A percentile compares a stretch with the other conserved stretches of the same genome.
phyloP scores from a whole-genome alignment of 2,113 vertebrate genomes.

The Suncus etruscus region DNA sequence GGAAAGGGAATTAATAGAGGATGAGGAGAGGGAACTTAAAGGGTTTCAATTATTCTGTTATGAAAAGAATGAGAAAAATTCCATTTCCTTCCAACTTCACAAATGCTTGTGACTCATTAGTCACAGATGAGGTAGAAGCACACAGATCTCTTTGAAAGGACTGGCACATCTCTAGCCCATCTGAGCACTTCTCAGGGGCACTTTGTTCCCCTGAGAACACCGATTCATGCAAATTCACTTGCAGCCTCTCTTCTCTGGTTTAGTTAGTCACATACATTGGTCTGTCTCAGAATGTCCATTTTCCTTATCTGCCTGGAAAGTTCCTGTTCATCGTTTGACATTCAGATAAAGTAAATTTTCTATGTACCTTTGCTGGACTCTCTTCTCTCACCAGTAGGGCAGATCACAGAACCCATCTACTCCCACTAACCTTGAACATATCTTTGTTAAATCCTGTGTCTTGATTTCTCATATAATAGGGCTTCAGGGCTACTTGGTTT shows the following conservation, averaged over 20 bases:
- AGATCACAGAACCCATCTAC: not conserved
- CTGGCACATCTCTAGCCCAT: not conserved
- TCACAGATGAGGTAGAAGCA: not conserved
- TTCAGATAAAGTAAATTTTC: not conserved
- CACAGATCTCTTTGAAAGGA: not conserved
- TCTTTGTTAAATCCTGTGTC: not conserved
- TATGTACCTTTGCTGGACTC: not conserved
- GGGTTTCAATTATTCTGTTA: slow-evolving; percentile 36
- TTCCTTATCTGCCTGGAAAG: not conserved
- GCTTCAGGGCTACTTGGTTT: not conserved
- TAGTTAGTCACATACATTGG: not conserved
- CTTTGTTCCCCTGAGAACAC: fast-evolving
- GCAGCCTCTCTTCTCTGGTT: not conserved
- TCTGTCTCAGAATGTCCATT: not conserved
- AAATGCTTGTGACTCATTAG: slow-evolving; percentile 22
- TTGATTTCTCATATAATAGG: not conserved
- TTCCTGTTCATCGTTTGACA: not conserved
- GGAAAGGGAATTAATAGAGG: slow-evolving; percentile 34
- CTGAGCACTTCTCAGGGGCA: no score
- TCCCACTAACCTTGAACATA: not conserved
- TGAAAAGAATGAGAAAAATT: slow-evolving; percentile 49
- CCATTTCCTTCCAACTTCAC: slow-evolving; percentile 41
- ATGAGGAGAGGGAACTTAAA: not conserved
- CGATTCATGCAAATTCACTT: no score
- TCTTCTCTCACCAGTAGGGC: not conserved